Base-by-base conservation (phyloP, 2,888 invertebrate species). In the Cheilosia grossa region DNA sequence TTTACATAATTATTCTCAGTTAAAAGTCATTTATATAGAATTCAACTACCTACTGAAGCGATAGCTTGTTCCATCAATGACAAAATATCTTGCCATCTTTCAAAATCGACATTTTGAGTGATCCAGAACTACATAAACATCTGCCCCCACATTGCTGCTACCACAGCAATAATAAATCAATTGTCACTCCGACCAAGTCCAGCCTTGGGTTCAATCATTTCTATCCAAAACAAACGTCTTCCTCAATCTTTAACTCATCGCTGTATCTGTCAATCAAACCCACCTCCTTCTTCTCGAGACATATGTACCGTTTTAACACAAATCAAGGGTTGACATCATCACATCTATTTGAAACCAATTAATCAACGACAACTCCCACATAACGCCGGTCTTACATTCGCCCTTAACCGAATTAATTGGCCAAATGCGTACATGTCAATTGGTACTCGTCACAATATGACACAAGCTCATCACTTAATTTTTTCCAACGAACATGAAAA, bases 301-400 rank as follows among this genome's bases (percentile, higher is more conserved):
- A 19, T 51, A 19, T 44, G 30, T 30, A 53, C 15, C 19, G 67
- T 51, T 54, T 73, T 37, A 67, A 56, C 72, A 49, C 79, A 73
- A 82, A 79, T 79, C 79, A 82, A 51, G 19, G 56, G 82, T 79
- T 82, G 82, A 82, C 82, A 82, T 82, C 82, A 82, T 82, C 78
- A 40, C 37, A 47, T 51, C 69, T 79, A 82, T 78, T 78, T 51
- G 61, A 78, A 73, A 67, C 54, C 78, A 73, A 82, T 82, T 82
- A 82, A 67, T 73, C 73, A 67, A 56, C 51, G 53, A 59, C 59
- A 64, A 66, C 66, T 47, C 58, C 63, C 33, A 33, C 54, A 47
- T 15, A 30, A 47, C 2, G 27, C 54, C 44, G 37, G 21, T 4
- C 61, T 30, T 37, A 78, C 78, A 21, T 61, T 73, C 79, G 82